Conservation (phyloP, 2,797 vertebrate species). For the Orientallactaga sibirica region DNA sequence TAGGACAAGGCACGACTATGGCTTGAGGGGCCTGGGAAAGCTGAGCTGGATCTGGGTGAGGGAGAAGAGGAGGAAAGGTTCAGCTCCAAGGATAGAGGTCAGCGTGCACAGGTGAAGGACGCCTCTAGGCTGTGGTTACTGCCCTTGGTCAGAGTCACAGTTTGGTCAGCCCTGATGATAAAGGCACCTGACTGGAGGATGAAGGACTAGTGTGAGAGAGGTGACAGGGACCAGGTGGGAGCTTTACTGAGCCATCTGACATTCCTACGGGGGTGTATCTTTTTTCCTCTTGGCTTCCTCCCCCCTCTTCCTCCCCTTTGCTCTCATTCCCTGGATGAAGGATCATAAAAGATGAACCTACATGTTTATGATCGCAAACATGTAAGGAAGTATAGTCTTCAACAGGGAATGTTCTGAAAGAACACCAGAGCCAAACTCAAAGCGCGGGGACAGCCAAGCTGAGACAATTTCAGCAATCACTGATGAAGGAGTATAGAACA, state of each 20-base stretch:
- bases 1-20: background rate
- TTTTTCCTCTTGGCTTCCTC: background rate
- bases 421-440: background rate
- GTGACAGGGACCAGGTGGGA: background rate
- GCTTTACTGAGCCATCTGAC: no score
- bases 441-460: background rate
- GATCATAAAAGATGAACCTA: no score
- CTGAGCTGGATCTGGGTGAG: background rate
- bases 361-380: no score
- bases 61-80: background rate
- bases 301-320: background rate
- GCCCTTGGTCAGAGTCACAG: background rate
- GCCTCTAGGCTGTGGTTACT: background rate
- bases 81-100: no score
- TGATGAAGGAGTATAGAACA: background rate
- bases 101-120: background rate
- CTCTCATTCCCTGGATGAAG: no score
- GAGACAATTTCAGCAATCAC: background rate
- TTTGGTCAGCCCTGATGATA: background rate
- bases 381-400: background rate
- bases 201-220: background rate
- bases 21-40: background rate
- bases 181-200: background rate
- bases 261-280: no score
- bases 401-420: background rate